A percentile compares a stretch with the other conserved stretches of the same genome.
Evolutionary conservation across 2,113 vertebrate species (phyloP).

Genomic region (Trematocara zebra): DNA sequence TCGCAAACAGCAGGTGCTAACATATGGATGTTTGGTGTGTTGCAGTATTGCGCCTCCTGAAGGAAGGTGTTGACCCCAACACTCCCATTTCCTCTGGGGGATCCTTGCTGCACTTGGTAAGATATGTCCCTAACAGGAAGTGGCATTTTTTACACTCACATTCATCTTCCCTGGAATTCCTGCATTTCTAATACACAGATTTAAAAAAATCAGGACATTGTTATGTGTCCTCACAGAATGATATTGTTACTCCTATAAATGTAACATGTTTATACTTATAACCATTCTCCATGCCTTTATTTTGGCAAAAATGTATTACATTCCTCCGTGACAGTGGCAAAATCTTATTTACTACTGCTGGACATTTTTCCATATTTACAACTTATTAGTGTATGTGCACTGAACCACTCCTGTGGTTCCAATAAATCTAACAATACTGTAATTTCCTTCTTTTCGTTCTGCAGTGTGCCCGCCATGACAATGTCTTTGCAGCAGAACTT

Average conservation of each 20-base stretch:
- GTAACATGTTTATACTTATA: not conserved
- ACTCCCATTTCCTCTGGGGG: conserved; percentile 79
- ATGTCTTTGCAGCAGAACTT: conserved; percentile 87
- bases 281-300: not conserved
- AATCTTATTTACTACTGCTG: not conserved
- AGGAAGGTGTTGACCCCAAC: conserved; percentile 84
- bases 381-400: not conserved
- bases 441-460: not conserved
- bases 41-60: conserved; percentile 85
- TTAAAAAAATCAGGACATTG: not conserved
- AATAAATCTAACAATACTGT: not conserved
- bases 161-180: not conserved
- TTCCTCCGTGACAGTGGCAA: not conserved
- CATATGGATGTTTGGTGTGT: conserved; percentile 51
- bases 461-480: conserved; percentile 93
- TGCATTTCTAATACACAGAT: not conserved
- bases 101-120: conserved; percentile 92
- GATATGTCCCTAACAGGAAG: conserved; percentile 1
- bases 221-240: not conserved
- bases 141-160: not conserved
- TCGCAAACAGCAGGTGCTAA: conserved; percentile 6
- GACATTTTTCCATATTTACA: not conserved
- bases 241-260: not conserved
- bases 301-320: not conserved
- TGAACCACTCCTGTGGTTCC: not conserved